Evolutionary conservation across 2,888 invertebrate species (phyloP), one percentile per base, ranked within the genome.

Genomic region (Alloplasta piceator): DNA sequence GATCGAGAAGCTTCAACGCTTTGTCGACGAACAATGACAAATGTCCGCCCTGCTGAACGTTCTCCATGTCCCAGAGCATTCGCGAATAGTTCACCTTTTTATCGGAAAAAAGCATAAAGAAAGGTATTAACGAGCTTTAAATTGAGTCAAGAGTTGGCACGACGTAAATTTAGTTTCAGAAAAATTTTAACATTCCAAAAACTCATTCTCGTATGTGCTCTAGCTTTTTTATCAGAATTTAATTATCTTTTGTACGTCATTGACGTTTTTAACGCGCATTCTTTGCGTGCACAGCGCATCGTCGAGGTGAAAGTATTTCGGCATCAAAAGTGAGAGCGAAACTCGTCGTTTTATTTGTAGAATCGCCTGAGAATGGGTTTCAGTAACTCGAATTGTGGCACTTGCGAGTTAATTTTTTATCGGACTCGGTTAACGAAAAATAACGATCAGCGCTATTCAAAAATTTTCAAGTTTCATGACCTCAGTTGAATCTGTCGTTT

Each of bases 21-120:
- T 96, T 96, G 87, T 97, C 96, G 9, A 97, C 96, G 86, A 97
- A 96, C 1, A 96, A 94, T 0, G 97, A 96, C 84, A 97, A 93
- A 82, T 96, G 96, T 7, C 95, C 94, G 64, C 95, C 94, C 85
- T 96, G 95, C 56, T 96, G 91, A 0, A 80, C 95, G 41, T 93
- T 94, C 85, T 96, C 96, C 86, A 94, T 93, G 83, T 94, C 94
- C 96, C 96, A 97, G 46, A 97, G 91, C 89, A 96, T 94, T 10
- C 96, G 91, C 0, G 92, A 91, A 71, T 89, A 90, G 72, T 92
- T 91, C 1, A 88, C 82, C 92, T 92, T 83, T 6, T 10, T 39
- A 46, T 48, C 26, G 14, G 7, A 36, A 38, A 64, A 55, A 61
- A 66, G 38, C 10, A 16, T 6, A 50, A n/a, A 67, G 52, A 52